Evolutionary conservation across 1,140 invertebrate genomes (phyloP).

Genomic region (Zaprionus nigranus): DNA sequence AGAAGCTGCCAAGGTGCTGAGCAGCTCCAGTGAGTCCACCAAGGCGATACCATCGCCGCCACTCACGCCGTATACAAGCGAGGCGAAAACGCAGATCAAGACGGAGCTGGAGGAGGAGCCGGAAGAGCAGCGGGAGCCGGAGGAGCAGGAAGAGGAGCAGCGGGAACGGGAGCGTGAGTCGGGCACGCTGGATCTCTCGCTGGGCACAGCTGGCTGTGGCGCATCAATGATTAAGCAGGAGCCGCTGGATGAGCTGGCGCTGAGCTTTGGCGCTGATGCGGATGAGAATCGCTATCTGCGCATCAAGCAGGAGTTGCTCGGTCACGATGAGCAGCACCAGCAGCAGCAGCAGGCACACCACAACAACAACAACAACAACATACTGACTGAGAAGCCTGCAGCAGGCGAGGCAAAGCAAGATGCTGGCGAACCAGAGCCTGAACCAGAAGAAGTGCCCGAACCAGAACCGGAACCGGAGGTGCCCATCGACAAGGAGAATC

Average conservation of each 20-base stretch:
- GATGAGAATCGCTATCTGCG: conserved; percentile 71
- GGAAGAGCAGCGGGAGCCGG: conserved; percentile 4
- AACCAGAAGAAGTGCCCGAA: conserved; percentile 40
- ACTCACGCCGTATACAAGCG: conserved; percentile 66
- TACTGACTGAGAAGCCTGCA: conserved; percentile 26
- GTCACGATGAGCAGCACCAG: conserved; percentile 49
- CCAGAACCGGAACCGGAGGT: conserved; percentile 88
- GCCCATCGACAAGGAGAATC: conserved; percentile 91
- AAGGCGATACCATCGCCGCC: conserved; percentile 83
- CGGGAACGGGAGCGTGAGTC: background rate
- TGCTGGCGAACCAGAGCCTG: conserved; percentile 26
- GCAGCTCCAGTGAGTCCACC: conserved; percentile 66
- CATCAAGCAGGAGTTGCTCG: conserved; percentile 71
- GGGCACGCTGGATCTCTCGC: conserved; percentile 48
- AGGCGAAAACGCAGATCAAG: conserved; percentile 46
- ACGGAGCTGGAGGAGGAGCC: conserved; percentile 47
- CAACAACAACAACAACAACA: conserved; percentile 46
- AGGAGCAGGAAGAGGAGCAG: background rate
- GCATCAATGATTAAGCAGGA: conserved; percentile 67
- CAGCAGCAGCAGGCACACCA: conserved; percentile 3
- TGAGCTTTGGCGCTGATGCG: conserved; percentile 54
- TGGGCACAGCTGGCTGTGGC: conserved; percentile 24
- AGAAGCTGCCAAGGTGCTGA: conserved; percentile 51
- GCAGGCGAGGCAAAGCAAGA: conserved; percentile 5
- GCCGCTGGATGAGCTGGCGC: conserved; percentile 60